Base-by-base conservation (phyloP, 2,888 invertebrate species). In the Hermaeophaga mercurialis region DNA sequence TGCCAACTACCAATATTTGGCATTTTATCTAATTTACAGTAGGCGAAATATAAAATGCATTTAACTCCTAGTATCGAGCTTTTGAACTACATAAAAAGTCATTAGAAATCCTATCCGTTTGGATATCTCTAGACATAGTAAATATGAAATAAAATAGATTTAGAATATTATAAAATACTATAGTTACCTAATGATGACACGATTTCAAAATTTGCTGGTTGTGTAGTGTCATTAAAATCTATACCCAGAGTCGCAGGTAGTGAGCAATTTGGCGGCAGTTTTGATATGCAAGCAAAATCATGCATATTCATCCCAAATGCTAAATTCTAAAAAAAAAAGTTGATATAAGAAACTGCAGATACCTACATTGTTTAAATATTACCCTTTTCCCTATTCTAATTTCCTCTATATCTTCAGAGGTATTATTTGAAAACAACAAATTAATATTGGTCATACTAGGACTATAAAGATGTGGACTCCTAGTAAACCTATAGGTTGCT, bases 151-250 rank as follows among this genome's bases (percentile, higher is more conserved):
- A n/a, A n/a, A n/a, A n/a, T n/a, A n/a, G n/a, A n/a, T n/a, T n/a
- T n/a, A n/a, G n/a, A n/a, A n/a, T n/a, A n/a, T 11, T 12, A 33
- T 12, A 7, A 36, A 36, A 28, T 28, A 26, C n/a, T 19, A 31
- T 33, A 47, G 54, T 65, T 64, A 69, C 87, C 86, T 64, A 81
- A 74, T 48, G 83, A 85, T 67, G 88, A 86, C 33, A 81, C 75
- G 45, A 96, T 81, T 68, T 91, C 89, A 75, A 96, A 90, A 61
- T 86, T 86, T 1, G 92, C 88, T 0, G 94, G 86, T 75, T 96
- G 94, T 47, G 91, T 94, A 12, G 94, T 91, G 77, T 96, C 96
- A 58, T 93, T 93, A 78, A 94, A 96, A 80, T 96, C 94, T 3
- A 96, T 85, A 11, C 95, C 95, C 63, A 96, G 74, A 0, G 88